Percentiles rank a stretch among this genome's conserved stretches.
These are phyloP conservation scores for Puntigrus tetrazona DNA, from an alignment of 2,113 vertebrate species.

Conservation along the genomic window DNA sequence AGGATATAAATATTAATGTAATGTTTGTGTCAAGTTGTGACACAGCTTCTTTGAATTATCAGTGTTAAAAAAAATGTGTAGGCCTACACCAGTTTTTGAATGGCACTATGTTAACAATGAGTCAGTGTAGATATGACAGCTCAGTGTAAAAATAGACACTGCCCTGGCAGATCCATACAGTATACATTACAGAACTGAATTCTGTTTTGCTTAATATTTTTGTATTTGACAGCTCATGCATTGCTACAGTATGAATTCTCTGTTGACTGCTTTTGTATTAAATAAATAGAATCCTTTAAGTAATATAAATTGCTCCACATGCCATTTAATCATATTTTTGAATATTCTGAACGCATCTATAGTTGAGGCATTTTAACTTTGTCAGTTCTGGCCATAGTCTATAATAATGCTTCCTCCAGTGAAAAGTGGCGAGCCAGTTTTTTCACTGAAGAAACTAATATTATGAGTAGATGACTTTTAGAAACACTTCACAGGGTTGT, in stretches of 20 bases:
- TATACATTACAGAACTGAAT: background rate
- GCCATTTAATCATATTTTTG: background rate
- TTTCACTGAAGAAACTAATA: background rate
- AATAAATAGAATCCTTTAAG: too few species aligned
- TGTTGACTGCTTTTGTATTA: background rate
- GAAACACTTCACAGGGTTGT: background rate
- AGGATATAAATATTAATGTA: background rate
- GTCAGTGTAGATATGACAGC: background rate
- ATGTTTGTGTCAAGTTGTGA: background rate
- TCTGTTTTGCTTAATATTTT: background rate
- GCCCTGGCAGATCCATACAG: background rate
- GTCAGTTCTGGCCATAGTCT: too few species aligned
- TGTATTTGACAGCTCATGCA: background rate
- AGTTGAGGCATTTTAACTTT: too few species aligned
- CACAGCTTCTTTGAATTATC: background rate
- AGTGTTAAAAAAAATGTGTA: background rate
- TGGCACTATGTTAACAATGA: background rate
- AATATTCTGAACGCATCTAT: too few species aligned
- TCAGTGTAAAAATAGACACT: background rate
- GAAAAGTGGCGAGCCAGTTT: background rate
- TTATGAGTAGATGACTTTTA: background rate
- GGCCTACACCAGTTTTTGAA: background rate
- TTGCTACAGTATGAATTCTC: background rate
- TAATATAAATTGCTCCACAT: background rate
- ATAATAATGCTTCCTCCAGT: background rate